phyloP scores from a whole-genome alignment of 1,140 invertebrate species.

The Drosophila hydei region DNA sequence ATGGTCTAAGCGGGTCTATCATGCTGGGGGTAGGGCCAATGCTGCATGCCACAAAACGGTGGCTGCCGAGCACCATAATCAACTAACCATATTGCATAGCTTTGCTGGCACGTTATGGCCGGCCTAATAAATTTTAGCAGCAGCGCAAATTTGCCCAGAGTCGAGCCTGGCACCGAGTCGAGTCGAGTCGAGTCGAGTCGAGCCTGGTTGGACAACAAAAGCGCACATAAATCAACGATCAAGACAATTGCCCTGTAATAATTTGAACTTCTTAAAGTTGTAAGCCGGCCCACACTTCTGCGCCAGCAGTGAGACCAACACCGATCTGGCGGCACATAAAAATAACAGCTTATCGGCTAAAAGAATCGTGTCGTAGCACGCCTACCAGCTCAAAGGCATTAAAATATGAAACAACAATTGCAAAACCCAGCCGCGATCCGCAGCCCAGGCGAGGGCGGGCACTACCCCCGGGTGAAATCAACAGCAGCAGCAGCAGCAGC shows the following conservation, averaged over 20 bases:
- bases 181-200: background rate
- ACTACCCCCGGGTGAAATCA: slow-evolving; percentile 70
- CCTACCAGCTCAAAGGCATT: slow-evolving; percentile 78
- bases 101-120: slow-evolving; percentile 32
- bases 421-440: slow-evolving; percentile 1
- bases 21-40: background rate
- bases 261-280: slow-evolving; percentile 81
- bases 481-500: slow-evolving; percentile 45
- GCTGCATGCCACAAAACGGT: slow-evolving; percentile 42
- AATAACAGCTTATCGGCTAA: slow-evolving; percentile 77
- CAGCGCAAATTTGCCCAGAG: slow-evolving; percentile 61
- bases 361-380: slow-evolving; percentile 78
- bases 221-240: slow-evolving; percentile 80
- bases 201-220: slow-evolving; percentile 61
- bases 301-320: slow-evolving; percentile 7
- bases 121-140: slow-evolving; percentile 66
- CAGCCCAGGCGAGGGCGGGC: background rate
- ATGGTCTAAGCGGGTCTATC: no score
- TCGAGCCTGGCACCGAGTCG: slow-evolving; percentile 11
- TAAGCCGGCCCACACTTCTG: slow-evolving; percentile 66
- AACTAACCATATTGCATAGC: slow-evolving; percentile 62
- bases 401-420: slow-evolving; percentile 83
- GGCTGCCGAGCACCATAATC: slow-evolving; percentile 60
- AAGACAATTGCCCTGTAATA: slow-evolving; percentile 81
- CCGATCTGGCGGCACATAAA: slow-evolving; percentile 73